Percentiles rank a stretch among this genome's conserved stretches.
phyloP scores from a whole-genome alignment of 1,140 invertebrate genomes.

The Agrypnia vestita region DNA sequence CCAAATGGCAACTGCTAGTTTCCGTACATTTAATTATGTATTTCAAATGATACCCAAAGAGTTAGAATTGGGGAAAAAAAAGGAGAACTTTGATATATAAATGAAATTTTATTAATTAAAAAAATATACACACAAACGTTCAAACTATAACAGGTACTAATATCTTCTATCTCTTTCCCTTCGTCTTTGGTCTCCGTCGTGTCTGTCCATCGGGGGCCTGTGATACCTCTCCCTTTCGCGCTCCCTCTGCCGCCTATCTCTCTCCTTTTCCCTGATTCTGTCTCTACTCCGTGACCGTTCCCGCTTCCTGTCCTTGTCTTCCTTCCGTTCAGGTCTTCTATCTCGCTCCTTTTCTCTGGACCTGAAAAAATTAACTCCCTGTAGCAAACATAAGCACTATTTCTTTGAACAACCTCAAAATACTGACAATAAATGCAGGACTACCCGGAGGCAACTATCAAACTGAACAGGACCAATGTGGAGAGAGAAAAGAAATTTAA shows the following conservation, averaged over 20 bases:
- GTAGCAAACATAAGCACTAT: too few relatives aligned
- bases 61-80: too few relatives aligned
- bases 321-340: constrained; percentile 69
- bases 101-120: neutral
- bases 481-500: too few relatives aligned
- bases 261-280: constrained; percentile 67
- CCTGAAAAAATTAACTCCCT: constrained; percentile 61
- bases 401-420: too few relatives aligned
- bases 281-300: constrained; percentile 71
- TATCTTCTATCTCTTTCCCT: constrained; percentile 67
- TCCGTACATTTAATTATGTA: too few relatives aligned
- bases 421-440: too few relatives aligned
- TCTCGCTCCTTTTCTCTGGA: constrained; percentile 75
- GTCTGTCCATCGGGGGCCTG: constrained; percentile 66
- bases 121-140: constrained; percentile 10
- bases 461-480: too few relatives aligned
- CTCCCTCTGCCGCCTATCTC: constrained; percentile 68
- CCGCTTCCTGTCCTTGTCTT: constrained; percentile 71
- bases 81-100: too few relatives aligned
- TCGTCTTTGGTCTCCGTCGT: constrained; percentile 66
- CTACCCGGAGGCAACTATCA: too few relatives aligned
- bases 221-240: constrained; percentile 68
- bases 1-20: too few relatives aligned
- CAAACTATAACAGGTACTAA: constrained; percentile 50
- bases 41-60: too few relatives aligned